Evolutionary conservation across 2,888 invertebrate genomes (phyloP).

Genomic region (Meta bourneti): DNA sequence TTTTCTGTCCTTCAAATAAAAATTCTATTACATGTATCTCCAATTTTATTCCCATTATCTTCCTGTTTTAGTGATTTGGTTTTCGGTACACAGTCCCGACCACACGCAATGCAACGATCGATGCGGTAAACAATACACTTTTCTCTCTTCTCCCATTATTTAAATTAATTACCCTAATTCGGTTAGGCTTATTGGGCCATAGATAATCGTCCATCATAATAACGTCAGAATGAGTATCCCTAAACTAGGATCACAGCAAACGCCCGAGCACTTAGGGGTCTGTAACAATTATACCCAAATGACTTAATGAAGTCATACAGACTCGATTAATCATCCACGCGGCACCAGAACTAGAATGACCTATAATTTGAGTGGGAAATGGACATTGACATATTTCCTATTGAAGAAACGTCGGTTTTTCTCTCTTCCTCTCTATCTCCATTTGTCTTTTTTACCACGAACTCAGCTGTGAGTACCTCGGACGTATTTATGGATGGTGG

Average conservation of each 20-base stretch:
- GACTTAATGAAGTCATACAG: conserved; percentile 48
- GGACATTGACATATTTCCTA: conserved; percentile 25
- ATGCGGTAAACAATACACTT: neutral
- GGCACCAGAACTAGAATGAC: neutral
- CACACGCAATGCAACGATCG: conserved; percentile 27
- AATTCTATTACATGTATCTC: no score
- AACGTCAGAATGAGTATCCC: conserved; percentile 24
- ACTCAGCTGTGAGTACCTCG: neutral
- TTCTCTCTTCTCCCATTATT: neutral
- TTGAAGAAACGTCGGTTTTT: conserved; percentile 9
- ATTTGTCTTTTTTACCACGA: conserved; percentile 12
- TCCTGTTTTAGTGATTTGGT: no score
- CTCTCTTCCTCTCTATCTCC: neutral
- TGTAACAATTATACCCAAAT: conserved; percentile 34
- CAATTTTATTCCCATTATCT: no score
- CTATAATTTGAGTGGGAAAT: conserved; percentile 46
- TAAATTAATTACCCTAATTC: conserved; percentile 59
- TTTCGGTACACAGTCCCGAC: neutral
- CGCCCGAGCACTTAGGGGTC: conserved; percentile 32
- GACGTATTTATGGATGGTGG: conserved; percentile 3
- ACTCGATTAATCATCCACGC: conserved; percentile 32
- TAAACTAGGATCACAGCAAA: conserved; percentile 22
- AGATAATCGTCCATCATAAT: conserved; percentile 45
- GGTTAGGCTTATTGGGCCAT: conserved; percentile 25
- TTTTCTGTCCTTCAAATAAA: no score